Evolutionary conservation across 2,797 vertebrate genomes (phyloP), one percentile per base, ranked within the genome.

Genomic region (Microctenopoma stevenorrisi): DNA sequence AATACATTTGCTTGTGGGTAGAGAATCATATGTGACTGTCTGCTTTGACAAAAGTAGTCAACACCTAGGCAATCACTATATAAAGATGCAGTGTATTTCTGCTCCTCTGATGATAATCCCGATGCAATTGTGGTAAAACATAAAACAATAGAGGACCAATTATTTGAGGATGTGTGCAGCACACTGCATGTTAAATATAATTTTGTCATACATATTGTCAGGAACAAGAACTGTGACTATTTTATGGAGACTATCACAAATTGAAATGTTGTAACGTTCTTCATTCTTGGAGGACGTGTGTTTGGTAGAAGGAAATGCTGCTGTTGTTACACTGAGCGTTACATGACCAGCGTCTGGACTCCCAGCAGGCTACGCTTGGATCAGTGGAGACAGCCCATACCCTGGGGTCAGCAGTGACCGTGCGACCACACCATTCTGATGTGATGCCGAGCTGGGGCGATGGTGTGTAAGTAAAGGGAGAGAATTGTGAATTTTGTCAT

Each of bases 391-490:
- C 97, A 96, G 95, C 89, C 92, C 60, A 90, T 95, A 69, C 74
- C 89, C 94, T 33, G 94, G 90, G 96, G 96, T 97, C 95, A 96
- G 93, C 92, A 66, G 76, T 84, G 88, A 94, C 94, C 93, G 91
- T 74, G 89, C 93, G 83, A 88, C 84, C 83, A 81, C 85, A 68
- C 78, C 54, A 18, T 94, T 87, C 86, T 92, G 90, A 94, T 90
- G 88, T 96, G 96, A 97, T 92, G 94, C 91, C 94, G 92, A 96
- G 91, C 93, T 92, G 93, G 95, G 95, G 96, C 82, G 96, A 97
- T 96, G 96, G 96, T 76, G 95, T 96, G 96, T 96, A 96, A 98
- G 96, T 93, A 96, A 97, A 95, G 93, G 89, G 87, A 92, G 93
- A 86, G 93, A 95, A 95, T 95, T 94, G 95, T 92, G 92, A 94